Base-by-base conservation (phyloP, 2,888 invertebrate species). In the Tridacna crocea region DNA sequence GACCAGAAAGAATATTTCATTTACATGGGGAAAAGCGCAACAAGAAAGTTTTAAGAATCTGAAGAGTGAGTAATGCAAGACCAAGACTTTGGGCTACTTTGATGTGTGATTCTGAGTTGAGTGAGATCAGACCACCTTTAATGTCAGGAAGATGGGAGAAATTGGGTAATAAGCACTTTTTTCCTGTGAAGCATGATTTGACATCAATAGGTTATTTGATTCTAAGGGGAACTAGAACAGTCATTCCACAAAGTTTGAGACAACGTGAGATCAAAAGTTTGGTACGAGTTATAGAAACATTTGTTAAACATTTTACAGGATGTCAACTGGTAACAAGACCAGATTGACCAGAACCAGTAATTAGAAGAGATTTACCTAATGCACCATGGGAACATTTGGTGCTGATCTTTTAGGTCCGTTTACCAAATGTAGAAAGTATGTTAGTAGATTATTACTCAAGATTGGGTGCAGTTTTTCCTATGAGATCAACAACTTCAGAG, bases 321-420 rank as follows among this genome's bases (percentile, higher is more conserved):
- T 87, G 87, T 75, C 79, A 84, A 60, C 48, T 84, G 19, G 83
- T 86, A 0, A 24, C 61, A 19, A 58, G 60, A 17, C 75, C 58
- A 55, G 68, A 47, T 48, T 0, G 60, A 63, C 79, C 87, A 15
- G 83, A 87, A 77, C 87, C 79, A 4, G 46, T 85, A 58, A 72
- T 0, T 77, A 70, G 70, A 60, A 13, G 73, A 58, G 73, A 73
- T 26, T 73, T 73, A 73, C 73, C 73, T 15, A 75, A 17, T 26
- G 22, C 17, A 13, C 63, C 87, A 61, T 89, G 86, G 87, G 75
- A 88, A 73, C 79, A 89, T 75, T 60, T 88, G 48, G 48, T 24
- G 82, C 83, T 15, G 88, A 89, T 72, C 80, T 88, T 48, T n/a
- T 87, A 17, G 86, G 88, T 36, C 88, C 84, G 27, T 73, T n/a